Evolutionary conservation across 2,113 vertebrate species (phyloP), one percentile per base, ranked within the genome.

Genomic region (Protobothrops flavoviridis): DNA sequence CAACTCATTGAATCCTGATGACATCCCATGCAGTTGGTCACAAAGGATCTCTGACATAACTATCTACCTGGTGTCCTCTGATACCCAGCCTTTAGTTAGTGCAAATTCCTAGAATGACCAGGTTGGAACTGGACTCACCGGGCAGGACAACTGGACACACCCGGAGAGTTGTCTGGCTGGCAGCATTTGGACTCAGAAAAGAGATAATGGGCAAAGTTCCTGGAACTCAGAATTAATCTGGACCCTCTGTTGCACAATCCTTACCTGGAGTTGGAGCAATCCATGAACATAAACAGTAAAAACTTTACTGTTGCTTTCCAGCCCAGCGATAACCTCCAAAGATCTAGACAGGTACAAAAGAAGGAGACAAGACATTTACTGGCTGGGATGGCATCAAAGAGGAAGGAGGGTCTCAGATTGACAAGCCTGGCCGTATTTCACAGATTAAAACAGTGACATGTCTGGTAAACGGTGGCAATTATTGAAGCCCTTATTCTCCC

Each of bases 261-360:
- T 98, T 95, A 99, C 99, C 99, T 99, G 99, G 50, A 99, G 98
- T 97, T 99, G 98, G 95, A 99, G 97, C 94, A 99, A 95, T 0
- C 99, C 99, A 0, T 99, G 99, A 0, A 99, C 98, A 0, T 97
- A 98, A 88, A 99, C 98, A 0, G 99, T 99, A 97, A 99, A 99
- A 94, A 98, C 98, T 94, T 98, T 98, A 97, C 99, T 99, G 96
- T 98, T 99, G 86, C 99, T 99, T 95, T 99, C 99, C 96, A 99
- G 97, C 24, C 99, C 99, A 20, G 98, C 98, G 10, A 99, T 98
- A 95, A 99, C 98, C 96, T 99, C 99, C 96, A 99, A 95, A 20
- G 99, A 99, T 94, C 99, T 99, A 90, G 53, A 1, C 0, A 90
- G 24, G 5, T 23, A 11, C 21, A 81, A 93, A 92, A 92, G 26